phyloP scores from a whole-genome alignment of 2,797 vertebrate species.

The Cryptoblepharus egeriae region DNA sequence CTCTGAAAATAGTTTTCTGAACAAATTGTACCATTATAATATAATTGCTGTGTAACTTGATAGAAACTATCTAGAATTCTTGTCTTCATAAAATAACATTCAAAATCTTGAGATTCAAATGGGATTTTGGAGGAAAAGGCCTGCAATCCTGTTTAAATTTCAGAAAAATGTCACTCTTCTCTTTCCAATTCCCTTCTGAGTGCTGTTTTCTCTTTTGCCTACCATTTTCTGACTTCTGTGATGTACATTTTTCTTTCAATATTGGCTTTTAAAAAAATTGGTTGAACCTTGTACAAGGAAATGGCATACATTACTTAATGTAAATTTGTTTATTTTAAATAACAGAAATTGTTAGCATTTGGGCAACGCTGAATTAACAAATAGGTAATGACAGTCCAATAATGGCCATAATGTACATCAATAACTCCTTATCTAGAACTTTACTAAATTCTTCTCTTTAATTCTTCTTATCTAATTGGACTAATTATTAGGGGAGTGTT shows the following conservation, averaged over 20 bases:
- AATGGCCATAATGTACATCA: conserved; percentile 68
- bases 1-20: not conserved
- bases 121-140: conserved; percentile 36
- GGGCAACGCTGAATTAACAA: conserved; percentile 49
- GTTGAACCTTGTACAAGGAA: conserved; percentile 27
- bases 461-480: conserved; percentile 69
- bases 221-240: conserved; percentile 71
- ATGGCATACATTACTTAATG: conserved; percentile 29
- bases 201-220: conserved; percentile 49
- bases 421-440: conserved; percentile 68
- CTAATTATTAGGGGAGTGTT: conserved; percentile 58
- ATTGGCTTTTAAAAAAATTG: conserved; percentile 21
- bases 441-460: conserved; percentile 66
- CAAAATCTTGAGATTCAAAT: conserved; percentile 43
- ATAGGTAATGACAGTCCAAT: conserved; percentile 29
- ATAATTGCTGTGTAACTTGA: conserved; percentile 31
- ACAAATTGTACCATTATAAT: conserved; percentile 41
- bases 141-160: conserved; percentile 48
- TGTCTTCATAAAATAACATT: conserved; percentile 38
- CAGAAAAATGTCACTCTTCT: conserved; percentile 16
- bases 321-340: conserved; percentile 11
- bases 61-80: conserved; percentile 48
- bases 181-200: conserved; percentile 50
- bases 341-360: conserved; percentile 48
- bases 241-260: conserved; percentile 73